Conservation (phyloP, 92 coral and sea anemone species). For the Nematostella vectensis region DNA sequence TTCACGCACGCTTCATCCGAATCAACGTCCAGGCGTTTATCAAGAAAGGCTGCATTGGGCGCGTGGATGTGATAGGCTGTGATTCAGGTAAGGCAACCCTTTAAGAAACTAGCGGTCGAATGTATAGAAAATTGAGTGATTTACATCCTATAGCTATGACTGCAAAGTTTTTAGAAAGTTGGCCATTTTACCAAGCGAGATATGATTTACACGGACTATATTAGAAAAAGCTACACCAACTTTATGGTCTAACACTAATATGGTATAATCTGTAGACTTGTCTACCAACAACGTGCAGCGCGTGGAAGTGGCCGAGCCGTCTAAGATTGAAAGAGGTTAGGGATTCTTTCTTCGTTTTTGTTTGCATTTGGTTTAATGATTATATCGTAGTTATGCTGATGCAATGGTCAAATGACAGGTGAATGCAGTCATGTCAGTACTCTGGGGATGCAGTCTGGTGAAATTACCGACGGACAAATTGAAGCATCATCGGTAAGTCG, state of each 20-base stretch:
- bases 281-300: conserved; percentile 10
- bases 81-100: conserved; percentile 81
- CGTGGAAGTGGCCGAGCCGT: no score
- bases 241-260: no score
- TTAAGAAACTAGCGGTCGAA: background rate
- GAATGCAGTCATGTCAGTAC: conserved; percentile 22
- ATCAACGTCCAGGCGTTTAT: conserved; percentile 40
- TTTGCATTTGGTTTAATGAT: no score
- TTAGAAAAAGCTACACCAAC: no score
- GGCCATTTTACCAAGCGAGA: no score
- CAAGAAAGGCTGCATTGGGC: conserved; percentile 22
- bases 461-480: conserved; percentile 23
- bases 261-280: no score
- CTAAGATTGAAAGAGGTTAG: conserved; percentile 12
- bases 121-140: no score
- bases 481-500: conserved; percentile 29
- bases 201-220: background rate
- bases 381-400: no score
- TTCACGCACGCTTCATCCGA: conserved; percentile 64
- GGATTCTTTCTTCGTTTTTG: no score
- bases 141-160: no score
- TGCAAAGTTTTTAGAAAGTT: no score
- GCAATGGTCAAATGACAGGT: no score
- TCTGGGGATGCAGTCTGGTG: conserved; percentile 28
- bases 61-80: conserved; percentile 55